Conservation (phyloP, 2,113 vertebrate genomes). For the Vulpes ferrilata region DNA sequence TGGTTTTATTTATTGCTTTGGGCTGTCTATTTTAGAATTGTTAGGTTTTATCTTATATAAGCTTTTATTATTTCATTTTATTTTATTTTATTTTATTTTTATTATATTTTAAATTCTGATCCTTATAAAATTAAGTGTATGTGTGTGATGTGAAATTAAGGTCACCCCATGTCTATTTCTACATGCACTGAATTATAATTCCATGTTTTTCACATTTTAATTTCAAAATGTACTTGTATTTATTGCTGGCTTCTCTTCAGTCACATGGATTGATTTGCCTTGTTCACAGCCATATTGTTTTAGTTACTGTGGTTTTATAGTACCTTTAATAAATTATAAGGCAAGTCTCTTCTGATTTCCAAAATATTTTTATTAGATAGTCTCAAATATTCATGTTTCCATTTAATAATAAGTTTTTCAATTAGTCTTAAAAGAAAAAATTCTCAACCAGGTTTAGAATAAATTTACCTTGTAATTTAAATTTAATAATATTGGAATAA, state of each 20-base stretch:
- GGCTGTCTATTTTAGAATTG: neutral
- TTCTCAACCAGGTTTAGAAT: neutral
- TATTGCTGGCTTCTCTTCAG: neutral
- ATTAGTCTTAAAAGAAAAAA: neutral
- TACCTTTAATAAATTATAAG: neutral
- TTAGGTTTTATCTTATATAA: neutral
- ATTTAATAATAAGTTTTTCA: neutral
- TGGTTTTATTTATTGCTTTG: neutral
- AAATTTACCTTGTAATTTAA: neutral
- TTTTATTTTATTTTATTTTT: neutral
- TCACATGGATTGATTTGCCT: rapidly evolving
- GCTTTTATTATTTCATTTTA: neutral
- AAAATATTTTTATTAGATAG: neutral
- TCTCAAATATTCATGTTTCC: neutral
- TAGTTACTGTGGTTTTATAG: neutral
- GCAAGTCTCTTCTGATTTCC: neutral
- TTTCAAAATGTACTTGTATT: neutral
- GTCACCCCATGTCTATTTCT: neutral
- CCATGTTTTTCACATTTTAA: neutral
- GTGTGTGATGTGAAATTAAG: neutral
- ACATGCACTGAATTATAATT: rapidly evolving
- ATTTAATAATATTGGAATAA: neutral
- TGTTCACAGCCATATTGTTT: neutral
- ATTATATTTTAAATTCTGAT: neutral
- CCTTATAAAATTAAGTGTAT: neutral